phyloP scores from a whole-genome alignment of 2,888 invertebrate species.

The Anthoptus insignis region DNA sequence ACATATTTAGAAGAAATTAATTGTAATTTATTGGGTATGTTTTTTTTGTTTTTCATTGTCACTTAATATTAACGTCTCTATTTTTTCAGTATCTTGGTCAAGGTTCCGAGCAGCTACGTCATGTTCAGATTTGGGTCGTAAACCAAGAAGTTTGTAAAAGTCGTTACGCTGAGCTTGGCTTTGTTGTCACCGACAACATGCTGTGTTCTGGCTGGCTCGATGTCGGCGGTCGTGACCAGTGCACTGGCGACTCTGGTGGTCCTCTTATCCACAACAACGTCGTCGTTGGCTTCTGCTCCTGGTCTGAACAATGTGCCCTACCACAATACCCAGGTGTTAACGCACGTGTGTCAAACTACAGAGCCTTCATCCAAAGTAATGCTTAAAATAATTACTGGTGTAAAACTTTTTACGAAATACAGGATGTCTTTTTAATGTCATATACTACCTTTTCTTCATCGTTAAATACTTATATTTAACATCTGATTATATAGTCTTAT shows the following conservation, averaged over 20 bases:
- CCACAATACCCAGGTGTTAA: conserved; percentile 60
- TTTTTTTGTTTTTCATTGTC: too few relatives aligned
- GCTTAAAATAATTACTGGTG: conserved; percentile 48
- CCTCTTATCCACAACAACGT: conserved; percentile 60
- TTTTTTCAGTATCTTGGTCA: conserved; percentile 53
- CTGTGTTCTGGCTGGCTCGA: conserved; percentile 62
- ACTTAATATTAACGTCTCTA: too few relatives aligned
- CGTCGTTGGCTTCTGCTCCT: conserved; percentile 61
- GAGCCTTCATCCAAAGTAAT: conserved; percentile 58
- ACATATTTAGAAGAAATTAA: too few relatives aligned
- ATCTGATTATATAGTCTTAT: too few relatives aligned
- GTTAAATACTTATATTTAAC: too few relatives aligned
- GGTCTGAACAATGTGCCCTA: conserved; percentile 55
- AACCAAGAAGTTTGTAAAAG: conserved; percentile 56
- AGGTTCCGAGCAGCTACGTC: conserved; percentile 58
- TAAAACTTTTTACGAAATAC: neutral
- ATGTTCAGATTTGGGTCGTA: conserved; percentile 60
- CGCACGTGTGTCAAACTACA: conserved; percentile 55
- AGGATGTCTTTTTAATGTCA: too few relatives aligned
- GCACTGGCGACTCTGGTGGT: conserved; percentile 64
- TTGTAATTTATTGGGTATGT: too few relatives aligned
- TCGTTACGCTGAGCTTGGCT: conserved; percentile 52
- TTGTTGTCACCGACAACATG: conserved; percentile 61
- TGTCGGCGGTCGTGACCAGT: conserved; percentile 61
- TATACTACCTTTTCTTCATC: too few relatives aligned